Evolutionary conservation across 2,797 vertebrate genomes (phyloP), one percentile per base, ranked within the genome.

Genomic region (Balearica regulorum): DNA sequence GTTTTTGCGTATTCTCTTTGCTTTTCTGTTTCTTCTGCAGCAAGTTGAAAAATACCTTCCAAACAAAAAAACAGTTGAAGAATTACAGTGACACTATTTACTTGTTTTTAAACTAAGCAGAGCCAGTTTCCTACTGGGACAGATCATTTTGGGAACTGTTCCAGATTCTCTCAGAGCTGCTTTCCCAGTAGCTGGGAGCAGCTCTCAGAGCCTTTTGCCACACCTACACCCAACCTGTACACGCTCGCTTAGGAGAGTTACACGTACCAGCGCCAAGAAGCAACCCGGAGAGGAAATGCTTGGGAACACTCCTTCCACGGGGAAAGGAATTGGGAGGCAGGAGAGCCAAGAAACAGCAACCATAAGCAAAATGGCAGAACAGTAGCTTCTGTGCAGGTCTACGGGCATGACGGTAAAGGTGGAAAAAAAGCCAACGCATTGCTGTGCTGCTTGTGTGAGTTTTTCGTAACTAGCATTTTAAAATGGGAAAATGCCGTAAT

Each of bases 211-310:
- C 60, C 43, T 75, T 71, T 55, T 85, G 82, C 92, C 92, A 87
- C 96, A 92, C 91, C 92, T 80, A 81, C 61, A 70, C 11, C 46
- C n/a, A 8, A 90, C 91, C 93, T 96, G 91, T 57, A 79, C 62
- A 16, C 10, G 41, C 94, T 93, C 26, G n/a, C 49, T 92, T 16
- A 16, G 7, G 25, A 48, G 46, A 65, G 73, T 13, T 62, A 66
- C 51, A 19, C 0, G 1, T 3, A 66, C 53, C 43, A 66, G 48
- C 2, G 1, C 31, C 22, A 43, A 80, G 75, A 66, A 87, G 48
- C 73, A 77, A 79, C 37, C 73, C 35, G 66, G 10, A 22, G 53
- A 81, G 87, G 84, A 88, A 86, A 87, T 9, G 46, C 61, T 44
- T 41, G 53, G 66, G 75, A 94, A 72, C 4, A 6, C 33, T 95